Evolutionary conservation across 2,888 invertebrate genomes (phyloP), one percentile per base, ranked within the genome.

Genomic region (Allolobophora icterica): DNA sequence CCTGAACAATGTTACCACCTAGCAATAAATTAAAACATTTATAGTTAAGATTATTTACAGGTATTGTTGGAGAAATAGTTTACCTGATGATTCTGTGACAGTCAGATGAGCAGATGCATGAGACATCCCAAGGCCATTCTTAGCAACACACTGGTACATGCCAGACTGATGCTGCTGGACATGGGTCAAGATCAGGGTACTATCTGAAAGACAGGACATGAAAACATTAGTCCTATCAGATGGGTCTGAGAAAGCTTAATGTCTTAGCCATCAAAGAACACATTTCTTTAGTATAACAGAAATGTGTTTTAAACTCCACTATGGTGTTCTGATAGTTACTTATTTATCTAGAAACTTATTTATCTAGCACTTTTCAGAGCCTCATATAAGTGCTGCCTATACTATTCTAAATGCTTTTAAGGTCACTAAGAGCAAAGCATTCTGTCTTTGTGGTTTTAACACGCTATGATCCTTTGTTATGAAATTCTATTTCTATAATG

Each of bases 91-190:
- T n/a, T 89, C 89, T 33, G 89, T 34, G 19, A 91, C 87, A 0
- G 17, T 52, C 35, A 91, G 40, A 24, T 84, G 45, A 13, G 90
- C 91, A 34, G 83, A 90, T 19, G 52, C 90, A 42, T 90, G 90
- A 30, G 90, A 35, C 40, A 58, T 52, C 33, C 91, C 91, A 21
- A 91, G 87, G 38, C 52, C 42, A 52, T 91, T 91, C 38, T 87
- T 90, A 24, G 89, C 91, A 13, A 91, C 45, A 38, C 91, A 91
- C 38, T 91, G 91, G 45, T 91, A 91, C 21, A 90, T 89, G 52
- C 91, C 91, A n/a, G 35, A 13, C n/a, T 91, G 90, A 38, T 17
- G 33, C 17, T 13, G 40, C 33, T 58, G 40, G 30, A 91, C 89
- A 52, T 84, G 87, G 19, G 90, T 89, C 89, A 91, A 33, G 33